Evolutionary conservation across 1,140 invertebrate genomes (phyloP), one percentile per base, ranked within the genome.

Genomic region (Armadillidium nasatum): DNA sequence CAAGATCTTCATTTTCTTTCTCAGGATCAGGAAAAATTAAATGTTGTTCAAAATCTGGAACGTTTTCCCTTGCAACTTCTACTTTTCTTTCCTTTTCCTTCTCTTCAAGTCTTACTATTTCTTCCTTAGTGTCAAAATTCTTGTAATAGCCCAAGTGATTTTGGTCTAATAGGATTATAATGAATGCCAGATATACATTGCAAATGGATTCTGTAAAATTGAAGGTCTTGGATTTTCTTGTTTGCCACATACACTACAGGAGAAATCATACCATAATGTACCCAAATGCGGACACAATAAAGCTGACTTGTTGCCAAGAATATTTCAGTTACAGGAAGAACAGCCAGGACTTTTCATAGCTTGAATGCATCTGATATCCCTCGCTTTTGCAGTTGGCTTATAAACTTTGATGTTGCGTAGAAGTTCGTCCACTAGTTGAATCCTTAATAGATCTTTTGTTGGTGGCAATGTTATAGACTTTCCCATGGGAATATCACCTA

Each of bases 131-230:
- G 33, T 33, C 33, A n/a, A 33, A 33, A 6, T 33, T 33, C 6
- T 33, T 33, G 33, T 33, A 33, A 6, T 1, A 33, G n/a, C 33
- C 33, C 33, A 33, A 6, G 33, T 33, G 33, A 6, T 33, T 33
- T 33, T 33, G 33, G 33, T 33, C 33, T 33, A 33, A 33, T 33
- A 33, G 71, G 71, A 10, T 72, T 72, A 46, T 45, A 72, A 11
- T 72, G 71, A 13, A 72, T 44, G 11, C 71, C 71, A 0, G 19
- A n/a, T 1, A 72, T 10, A 21, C 33, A 72, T 21, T 72, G 71
- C 3, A 72, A 23, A 21, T 2, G 23, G 3, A 72, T 43, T 21
- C 44, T 46, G 6, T n/a, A 15, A 13, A 19, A 15, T 6, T 9
- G 6, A 72, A 15, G n/a, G 10, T 72, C 71, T 23, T 44, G n/a